Evolutionary conservation across 2,797 vertebrate genomes (phyloP), one percentile per base, ranked within the genome.

Genomic region (Arctocebus calabarensis): DNA sequence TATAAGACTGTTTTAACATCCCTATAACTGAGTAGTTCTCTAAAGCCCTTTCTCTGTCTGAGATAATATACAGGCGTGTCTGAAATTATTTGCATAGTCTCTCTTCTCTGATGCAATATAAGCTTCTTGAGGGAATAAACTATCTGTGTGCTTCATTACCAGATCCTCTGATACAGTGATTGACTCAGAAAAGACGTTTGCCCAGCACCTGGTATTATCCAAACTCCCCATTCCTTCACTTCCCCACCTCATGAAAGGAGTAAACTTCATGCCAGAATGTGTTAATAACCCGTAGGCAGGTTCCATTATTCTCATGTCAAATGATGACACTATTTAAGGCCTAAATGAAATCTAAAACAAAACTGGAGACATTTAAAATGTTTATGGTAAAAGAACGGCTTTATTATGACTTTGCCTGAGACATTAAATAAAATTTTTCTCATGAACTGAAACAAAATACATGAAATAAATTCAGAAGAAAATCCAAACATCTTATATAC

Each of bases 291-390:
- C 27, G 22, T 4, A 84, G 32, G 73, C 6, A 75, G 81, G 37
- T 14, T 43, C 12, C n/a, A 64, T 25, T 92, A 52, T 55, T 79
- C 13, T 70, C 92, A 71, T 64, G 34, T 13, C 14, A 68, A 92
- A 48, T 61, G 61, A 79, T 25, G 14, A 25, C 27, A 32, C 27
- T 68, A 61, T 5, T 78, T 88, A 84, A 84, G 12, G 11, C 3
- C 12, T 73, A 92, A 88, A 34, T 48, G 3, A 82, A 90, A 62
- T 78, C 1, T 81, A 95, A 79, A 94, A 84, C 71, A 32, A 84
- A 85, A 90, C 73, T 1, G 90, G 14, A 85, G 88, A 79, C 6
- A 81, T 27, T 93, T 68, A 27, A 96, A 88, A 82, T 55, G 5
- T 40, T 91, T 89, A 29, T 23, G 10, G 8, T 81, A 17, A 37